Conservation (phyloP, 2,113 vertebrate species). For the Callopanchax toddi region DNA sequence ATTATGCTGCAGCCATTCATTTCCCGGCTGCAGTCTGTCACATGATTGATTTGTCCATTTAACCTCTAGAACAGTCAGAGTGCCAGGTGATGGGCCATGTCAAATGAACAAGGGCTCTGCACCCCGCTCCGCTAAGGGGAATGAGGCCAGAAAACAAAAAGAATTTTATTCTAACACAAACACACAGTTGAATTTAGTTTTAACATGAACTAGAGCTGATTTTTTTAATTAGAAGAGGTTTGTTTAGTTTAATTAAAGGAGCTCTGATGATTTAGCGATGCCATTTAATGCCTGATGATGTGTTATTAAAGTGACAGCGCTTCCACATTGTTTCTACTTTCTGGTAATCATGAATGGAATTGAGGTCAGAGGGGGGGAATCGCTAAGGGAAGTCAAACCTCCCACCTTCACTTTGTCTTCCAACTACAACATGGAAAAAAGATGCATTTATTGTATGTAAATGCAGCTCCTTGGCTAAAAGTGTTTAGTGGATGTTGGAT, state of each 20-base stretch:
- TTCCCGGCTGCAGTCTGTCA: constrained; percentile 77
- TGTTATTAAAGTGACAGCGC: constrained; percentile 56
- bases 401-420: constrained; percentile 33
- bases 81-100: constrained; percentile 74
- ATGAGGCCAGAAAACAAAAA: constrained; percentile 8
- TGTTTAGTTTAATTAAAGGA: constrained; percentile 10
- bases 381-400: constrained; percentile 22
- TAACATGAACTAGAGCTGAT: no score
- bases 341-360: constrained; percentile 47
- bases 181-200: no score
- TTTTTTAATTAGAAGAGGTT: neutral
- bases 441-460: constrained; percentile 37
- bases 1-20: constrained; percentile 77
- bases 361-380: constrained; percentile 48
- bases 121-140: constrained; percentile 54
- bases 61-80: constrained; percentile 73
- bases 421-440: constrained; percentile 1
- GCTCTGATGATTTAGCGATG: constrained; percentile 40
- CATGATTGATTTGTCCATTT: constrained; percentile 82
- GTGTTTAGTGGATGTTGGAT: constrained; percentile 16
- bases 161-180: constrained; percentile 7
- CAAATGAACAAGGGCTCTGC: constrained; percentile 76
- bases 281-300: constrained; percentile 62
- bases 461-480: constrained; percentile 11
- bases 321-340: constrained; percentile 18